Evolutionary conservation across 2,113 vertebrate species (phyloP).

Genomic region (Girardinichthys multiradiatus): DNA sequence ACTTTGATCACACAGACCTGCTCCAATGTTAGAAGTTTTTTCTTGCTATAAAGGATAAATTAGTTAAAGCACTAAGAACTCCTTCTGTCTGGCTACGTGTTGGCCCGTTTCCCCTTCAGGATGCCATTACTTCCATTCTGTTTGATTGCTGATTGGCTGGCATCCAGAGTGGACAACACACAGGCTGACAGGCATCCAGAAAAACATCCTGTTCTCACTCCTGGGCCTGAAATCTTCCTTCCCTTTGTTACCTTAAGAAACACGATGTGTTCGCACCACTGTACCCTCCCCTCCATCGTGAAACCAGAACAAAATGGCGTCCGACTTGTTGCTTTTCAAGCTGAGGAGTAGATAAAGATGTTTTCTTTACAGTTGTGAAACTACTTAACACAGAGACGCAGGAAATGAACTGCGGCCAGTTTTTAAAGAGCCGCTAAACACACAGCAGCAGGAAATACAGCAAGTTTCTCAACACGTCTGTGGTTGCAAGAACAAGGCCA

Average conservation of each 20-base stretch:
- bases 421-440: background rate
- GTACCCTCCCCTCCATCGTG: background rate
- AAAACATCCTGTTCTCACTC: conserved; percentile 71
- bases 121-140: conserved; percentile 48
- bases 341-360: conserved; percentile 20
- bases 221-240: conserved; percentile 49
- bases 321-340: background rate
- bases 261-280: background rate
- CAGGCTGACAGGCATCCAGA: conserved; percentile 42
- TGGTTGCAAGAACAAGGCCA: background rate
- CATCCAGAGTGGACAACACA: conserved; percentile 47
- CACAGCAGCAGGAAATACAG: background rate
- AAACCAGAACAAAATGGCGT: conserved; percentile 56
- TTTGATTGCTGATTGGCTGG: conserved; percentile 70
- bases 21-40: background rate
- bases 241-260: conserved; percentile 34
- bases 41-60: background rate
- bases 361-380: conserved; percentile 42
- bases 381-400: background rate
- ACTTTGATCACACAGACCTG: too few species aligned
- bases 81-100: conserved; percentile 53
- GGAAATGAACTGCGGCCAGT: background rate
- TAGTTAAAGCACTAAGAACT: background rate
- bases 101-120: conserved; percentile 44
- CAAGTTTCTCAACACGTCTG: background rate